Evolutionary conservation across 2,888 invertebrate genomes (phyloP).

Genomic region (Rhagonycha lutea): DNA sequence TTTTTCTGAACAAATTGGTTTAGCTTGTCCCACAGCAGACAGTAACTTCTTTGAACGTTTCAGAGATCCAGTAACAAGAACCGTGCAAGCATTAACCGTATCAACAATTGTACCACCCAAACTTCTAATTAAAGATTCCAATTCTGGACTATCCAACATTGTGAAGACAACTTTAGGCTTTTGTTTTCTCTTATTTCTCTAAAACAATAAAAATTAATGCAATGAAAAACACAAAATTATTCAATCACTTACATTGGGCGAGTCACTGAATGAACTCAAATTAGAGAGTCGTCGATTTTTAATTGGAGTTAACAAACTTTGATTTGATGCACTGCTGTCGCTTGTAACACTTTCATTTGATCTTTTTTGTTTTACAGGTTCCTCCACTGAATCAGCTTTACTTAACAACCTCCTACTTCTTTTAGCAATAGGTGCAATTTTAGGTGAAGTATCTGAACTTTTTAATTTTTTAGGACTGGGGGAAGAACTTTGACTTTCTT

Average conservation of each 20-base stretch:
- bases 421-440: not conserved
- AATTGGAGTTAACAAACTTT: not conserved
- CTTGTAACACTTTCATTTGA: not conserved
- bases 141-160: constrained; percentile 49
- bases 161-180: constrained; percentile 53
- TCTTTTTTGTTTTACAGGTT: not conserved
- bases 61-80: constrained; percentile 61
- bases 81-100: constrained; percentile 54
- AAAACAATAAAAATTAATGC: constrained; percentile 23
- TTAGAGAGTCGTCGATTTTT: not conserved
- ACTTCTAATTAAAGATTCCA: constrained; percentile 45
- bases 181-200: constrained; percentile 43
- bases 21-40: constrained; percentile 62
- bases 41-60: constrained; percentile 65
- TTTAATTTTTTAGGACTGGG: not conserved
- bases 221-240: constrained; percentile 8
- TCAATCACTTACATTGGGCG: constrained; percentile 26
- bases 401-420: not conserved
- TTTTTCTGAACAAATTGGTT: constrained; percentile 60
- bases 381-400: not conserved
- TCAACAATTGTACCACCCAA: constrained; percentile 61
- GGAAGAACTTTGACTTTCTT: not conserved
- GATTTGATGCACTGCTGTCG: not conserved
- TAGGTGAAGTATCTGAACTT: not conserved
- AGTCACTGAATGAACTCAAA: not conserved